A percentile compares a stretch with the other conserved stretches of the same genome.
Conservation (phyloP, 2,888 invertebrate species). For the Monochamus alternatus region DNA sequence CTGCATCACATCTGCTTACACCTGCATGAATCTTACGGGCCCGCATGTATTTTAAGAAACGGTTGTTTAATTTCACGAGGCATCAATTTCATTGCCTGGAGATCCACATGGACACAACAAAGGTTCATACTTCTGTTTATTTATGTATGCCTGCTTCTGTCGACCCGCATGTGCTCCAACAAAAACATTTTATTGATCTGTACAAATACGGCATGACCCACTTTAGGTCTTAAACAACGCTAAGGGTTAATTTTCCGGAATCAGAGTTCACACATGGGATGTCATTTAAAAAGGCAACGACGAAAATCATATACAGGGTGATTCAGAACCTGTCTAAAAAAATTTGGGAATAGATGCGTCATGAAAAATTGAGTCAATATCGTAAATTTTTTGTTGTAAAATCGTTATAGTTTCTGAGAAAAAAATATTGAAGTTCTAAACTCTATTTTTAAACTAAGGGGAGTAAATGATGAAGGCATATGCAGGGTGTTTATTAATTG, state of each 20-base stretch:
- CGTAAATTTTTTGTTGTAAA: too few relatives aligned
- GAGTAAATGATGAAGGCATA: too few relatives aligned
- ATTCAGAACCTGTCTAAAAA: too few relatives aligned
- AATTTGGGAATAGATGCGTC: too few relatives aligned
- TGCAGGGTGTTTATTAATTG: too few relatives aligned
- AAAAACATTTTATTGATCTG: conserved; percentile 25
- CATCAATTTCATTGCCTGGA: conserved; percentile 8
- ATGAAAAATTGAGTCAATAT: too few relatives aligned
- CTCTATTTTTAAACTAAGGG: too few relatives aligned
- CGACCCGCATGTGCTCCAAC: conserved; percentile 19
- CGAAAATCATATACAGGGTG: too few relatives aligned
- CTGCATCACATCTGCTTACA: conserved; percentile 8
- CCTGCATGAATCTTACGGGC: conserved; percentile 14
- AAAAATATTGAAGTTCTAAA: too few relatives aligned
- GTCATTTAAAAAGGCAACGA: too few relatives aligned
- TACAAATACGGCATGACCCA: conserved; percentile 11
- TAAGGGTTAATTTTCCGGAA: background rate
- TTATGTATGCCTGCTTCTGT: conserved; percentile 5
- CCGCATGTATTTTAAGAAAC: conserved; percentile 30
- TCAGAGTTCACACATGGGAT: background rate
- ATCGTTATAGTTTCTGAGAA: too few relatives aligned
- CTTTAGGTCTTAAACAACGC: background rate
- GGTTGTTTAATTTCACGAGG: conserved; percentile 14
- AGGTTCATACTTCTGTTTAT: conserved; percentile 21
- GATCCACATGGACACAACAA: conserved; percentile 23